These are phyloP conservation scores for Mormyrus iriodes DNA, from an alignment of 2,113 vertebrate species.

Conservation along the genomic window DNA sequence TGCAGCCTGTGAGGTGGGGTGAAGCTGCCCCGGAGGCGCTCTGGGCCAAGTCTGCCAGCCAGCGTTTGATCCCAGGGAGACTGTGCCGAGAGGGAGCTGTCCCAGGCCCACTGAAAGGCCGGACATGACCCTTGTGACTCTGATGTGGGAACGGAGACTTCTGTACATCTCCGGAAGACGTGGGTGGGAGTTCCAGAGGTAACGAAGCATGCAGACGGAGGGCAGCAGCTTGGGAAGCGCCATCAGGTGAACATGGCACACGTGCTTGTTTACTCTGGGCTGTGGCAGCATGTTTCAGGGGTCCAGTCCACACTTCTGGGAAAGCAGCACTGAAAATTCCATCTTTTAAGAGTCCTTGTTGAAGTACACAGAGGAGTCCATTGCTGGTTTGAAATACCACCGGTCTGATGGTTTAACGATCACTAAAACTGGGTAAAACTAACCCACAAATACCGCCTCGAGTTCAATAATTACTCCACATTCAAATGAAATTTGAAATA, in stretches of 20 bases:
- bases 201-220: not conserved
- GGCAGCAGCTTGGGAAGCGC: not conserved
- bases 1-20: not conserved
- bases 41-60: slow-evolving; percentile 1
- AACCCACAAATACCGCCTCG: not conserved
- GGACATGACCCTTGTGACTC: not conserved
- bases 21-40: not conserved
- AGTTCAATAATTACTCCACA: not conserved
- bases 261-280: not conserved
- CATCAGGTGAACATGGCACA: slow-evolving; percentile 14
- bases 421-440: not conserved
- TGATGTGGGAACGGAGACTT: not conserved
- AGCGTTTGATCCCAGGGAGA: slow-evolving; percentile 30
- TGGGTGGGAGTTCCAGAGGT: not conserved
- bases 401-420: not conserved
- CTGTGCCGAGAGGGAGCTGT: slow-evolving; percentile 12
- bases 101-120: not conserved
- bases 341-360: slow-evolving; percentile 16
- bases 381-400: not conserved
- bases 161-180: not conserved
- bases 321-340: slow-evolving; percentile 10
- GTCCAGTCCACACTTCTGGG: not conserved
- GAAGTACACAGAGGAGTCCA: not conserved
- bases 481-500: not conserved
- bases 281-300: not conserved